A percentile compares a stretch with the other conserved stretches of the same genome.
phyloP scores from a whole-genome alignment of 2,797 vertebrate genomes.

The Calcarius lapponicus region DNA sequence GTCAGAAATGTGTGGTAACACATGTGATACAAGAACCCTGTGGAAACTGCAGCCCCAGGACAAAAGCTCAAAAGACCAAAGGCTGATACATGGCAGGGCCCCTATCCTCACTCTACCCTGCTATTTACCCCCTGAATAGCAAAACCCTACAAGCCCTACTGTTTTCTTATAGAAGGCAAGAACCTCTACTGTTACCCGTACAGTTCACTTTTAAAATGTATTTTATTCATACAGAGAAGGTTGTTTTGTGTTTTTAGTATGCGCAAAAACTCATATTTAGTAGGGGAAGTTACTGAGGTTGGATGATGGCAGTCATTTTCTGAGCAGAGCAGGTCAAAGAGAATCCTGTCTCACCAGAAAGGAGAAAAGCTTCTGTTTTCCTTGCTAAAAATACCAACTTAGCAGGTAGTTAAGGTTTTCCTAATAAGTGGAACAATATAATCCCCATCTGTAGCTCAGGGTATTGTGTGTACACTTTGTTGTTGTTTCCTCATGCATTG shows the following conservation, averaged over 20 bases:
- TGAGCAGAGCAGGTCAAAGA: neutral
- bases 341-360: neutral
- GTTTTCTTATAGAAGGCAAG: neutral
- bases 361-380: constrained; percentile 44
- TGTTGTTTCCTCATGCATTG: constrained; percentile 68
- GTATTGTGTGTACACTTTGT: constrained; percentile 62
- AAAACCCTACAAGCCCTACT: neutral
- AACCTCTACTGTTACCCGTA: neutral
- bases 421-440: constrained; percentile 51
- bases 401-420: constrained; percentile 44
- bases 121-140: neutral
- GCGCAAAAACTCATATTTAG: neutral
- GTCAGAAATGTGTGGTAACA: neutral
- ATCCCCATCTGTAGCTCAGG: constrained; percentile 30
- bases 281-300: neutral
- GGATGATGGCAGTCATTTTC: neutral
- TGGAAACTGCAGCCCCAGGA: neutral
- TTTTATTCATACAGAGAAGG: neutral
- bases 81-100: neutral
- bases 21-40: neutral
- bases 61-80: neutral
- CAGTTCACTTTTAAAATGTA: neutral
- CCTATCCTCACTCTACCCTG: neutral
- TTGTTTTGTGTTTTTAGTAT: neutral
- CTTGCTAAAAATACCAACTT: constrained; percentile 42